Base-by-base conservation (phyloP, 2,113 vertebrate species). In the Tretioscincus oriximinensis region DNA sequence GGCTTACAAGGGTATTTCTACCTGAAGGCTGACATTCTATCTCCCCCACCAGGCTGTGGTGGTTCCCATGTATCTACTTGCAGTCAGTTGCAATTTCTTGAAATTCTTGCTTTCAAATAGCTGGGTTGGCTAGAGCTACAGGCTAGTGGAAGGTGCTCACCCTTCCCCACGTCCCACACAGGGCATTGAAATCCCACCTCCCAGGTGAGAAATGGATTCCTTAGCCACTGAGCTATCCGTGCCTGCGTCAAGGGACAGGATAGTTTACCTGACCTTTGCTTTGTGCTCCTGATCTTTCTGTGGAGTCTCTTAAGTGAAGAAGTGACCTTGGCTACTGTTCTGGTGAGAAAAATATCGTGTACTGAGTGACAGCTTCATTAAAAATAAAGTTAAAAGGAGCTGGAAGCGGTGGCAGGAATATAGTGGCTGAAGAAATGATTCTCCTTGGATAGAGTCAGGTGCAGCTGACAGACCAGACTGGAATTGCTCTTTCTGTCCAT, bases 291-390 rank as follows among this genome's bases (percentile, higher is more conserved):
- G 54, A 76, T 63, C 74, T 29, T 49, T 66, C 12, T 69, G 16
- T 60, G 5, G 58, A 76, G 73, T 22, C 31, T 81, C 60, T 72
- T 71, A 60, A 76, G 66, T 84, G 78, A 77, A 76, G 82, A 71
- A 22, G 29, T 76, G 73, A 80, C 58, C 47, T 41, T 70, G 54
- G 60, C 21, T 77, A 45, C 71, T 28, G 29, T 3, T 65, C 20
- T 28, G 67, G 60, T 35, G 8, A 24, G 70, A 58, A 18, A 63
- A 77, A 35, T 41, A 28, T 76, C 58, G 35, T 10, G 68, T 54
- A 35, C 28, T 72, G 75, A 78, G 61, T 47, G 73, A 77, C 73
- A 76, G 35, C 60, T 81, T 72, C 68, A 81, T 72, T 72, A 66
- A 71, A 58, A 20, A n/a, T n/a, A 12, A 31, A n/a, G 72, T 67